Evolutionary conservation across 2,888 invertebrate genomes (phyloP).

Genomic region (Xestia rhomboidea): DNA sequence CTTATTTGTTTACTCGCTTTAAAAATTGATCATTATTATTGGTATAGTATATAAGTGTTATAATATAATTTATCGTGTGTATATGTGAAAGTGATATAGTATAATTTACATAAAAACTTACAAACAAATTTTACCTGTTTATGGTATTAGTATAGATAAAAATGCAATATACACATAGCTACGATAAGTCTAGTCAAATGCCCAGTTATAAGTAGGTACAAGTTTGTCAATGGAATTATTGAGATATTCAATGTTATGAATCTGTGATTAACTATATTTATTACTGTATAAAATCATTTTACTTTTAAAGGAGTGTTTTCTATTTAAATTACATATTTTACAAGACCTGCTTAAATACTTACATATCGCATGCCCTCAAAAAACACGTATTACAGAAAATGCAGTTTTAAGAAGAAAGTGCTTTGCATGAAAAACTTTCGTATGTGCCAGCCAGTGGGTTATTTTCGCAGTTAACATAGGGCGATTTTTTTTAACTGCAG

Average conservation of each 20-base stretch:
- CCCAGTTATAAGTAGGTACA: neutral
- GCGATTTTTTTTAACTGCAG: neutral
- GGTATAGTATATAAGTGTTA: no score
- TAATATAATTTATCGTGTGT: no score
- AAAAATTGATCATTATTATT: no score
- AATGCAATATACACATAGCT: neutral
- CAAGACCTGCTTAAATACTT: neutral
- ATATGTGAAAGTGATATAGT: no score
- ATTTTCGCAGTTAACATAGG: neutral
- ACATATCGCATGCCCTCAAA: neutral
- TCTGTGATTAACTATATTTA: neutral
- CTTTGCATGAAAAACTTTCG: neutral
- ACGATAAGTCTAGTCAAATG: slow-evolving; percentile 3
- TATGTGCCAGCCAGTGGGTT: no score
- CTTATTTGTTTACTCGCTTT: no score
- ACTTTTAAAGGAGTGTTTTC: neutral
- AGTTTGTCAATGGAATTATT: neutral
- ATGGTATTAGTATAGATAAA: no score
- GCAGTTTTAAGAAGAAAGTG: neutral
- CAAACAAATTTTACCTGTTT: no score
- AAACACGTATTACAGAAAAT: neutral
- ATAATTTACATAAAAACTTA: no score
- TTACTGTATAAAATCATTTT: neutral
- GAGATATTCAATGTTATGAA: neutral
- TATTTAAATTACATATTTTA: neutral